These are phyloP conservation scores for Phyllopteryx taeniolatus DNA, from an alignment of 2,113 vertebrate genomes.

Conservation along the genomic window DNA sequence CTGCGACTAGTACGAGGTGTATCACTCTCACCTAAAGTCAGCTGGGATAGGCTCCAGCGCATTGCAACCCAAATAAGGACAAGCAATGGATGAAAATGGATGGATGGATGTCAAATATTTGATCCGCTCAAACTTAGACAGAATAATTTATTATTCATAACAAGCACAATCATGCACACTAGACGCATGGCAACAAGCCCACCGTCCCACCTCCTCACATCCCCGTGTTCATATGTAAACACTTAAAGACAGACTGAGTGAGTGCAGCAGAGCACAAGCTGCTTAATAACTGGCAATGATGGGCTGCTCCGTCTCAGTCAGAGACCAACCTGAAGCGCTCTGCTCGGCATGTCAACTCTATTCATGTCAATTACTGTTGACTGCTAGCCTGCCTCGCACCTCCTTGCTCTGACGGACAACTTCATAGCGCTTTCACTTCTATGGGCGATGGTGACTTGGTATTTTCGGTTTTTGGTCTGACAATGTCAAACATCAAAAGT, in stretches of 20 bases:
- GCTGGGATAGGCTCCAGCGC: no score
- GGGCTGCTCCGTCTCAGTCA: slow-evolving; percentile 70
- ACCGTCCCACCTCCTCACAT: slow-evolving; percentile 19
- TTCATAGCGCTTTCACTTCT: slow-evolving; percentile 50
- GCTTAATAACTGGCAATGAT: slow-evolving; percentile 77
- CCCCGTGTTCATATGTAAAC: slow-evolving; percentile 59
- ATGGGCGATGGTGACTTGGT: slow-evolving; percentile 52
- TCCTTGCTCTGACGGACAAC: slow-evolving; percentile 58
- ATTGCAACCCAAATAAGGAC: no score
- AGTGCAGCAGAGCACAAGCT: slow-evolving; percentile 64
- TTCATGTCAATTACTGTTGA: slow-evolving; percentile 72
- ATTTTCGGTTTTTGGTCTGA: slow-evolving; percentile 40
- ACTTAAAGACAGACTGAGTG: slow-evolving; percentile 57
- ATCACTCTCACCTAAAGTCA: no score
- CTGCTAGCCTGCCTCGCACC: slow-evolving; percentile 52
- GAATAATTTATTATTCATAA: neutral
- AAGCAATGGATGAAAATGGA: neutral
- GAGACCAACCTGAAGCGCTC: slow-evolving; percentile 71
- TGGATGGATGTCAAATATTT: neutral
- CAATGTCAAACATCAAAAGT: slow-evolving; percentile 57
- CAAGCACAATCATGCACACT: no score
- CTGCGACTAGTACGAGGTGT: no score
- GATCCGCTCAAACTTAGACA: neutral
- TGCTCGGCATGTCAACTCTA: slow-evolving; percentile 70
- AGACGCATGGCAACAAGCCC: slow-evolving; percentile 14